phyloP scores from a whole-genome alignment of 1,140 invertebrate genomes.

The Conus betulinus region DNA sequence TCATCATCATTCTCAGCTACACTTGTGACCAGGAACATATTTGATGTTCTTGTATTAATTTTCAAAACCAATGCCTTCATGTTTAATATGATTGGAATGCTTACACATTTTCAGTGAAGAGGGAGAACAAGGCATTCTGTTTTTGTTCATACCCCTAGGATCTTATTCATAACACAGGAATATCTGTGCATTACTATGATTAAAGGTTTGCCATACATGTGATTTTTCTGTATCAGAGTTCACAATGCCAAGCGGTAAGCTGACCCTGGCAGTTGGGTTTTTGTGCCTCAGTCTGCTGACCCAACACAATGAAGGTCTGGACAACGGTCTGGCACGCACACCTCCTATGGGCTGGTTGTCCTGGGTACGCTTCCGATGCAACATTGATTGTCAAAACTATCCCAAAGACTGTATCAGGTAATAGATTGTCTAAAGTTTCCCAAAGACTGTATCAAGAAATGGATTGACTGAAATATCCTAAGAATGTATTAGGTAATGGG shows the following conservation, averaged over 20 bases:
- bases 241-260: no score
- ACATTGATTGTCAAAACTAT: slow-evolving; percentile 65
- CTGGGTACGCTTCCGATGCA: slow-evolving; percentile 72
- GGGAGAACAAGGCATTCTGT: no score
- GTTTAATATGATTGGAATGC: no score
- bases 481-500: neutral
- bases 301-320: slow-evolving; percentile 42
- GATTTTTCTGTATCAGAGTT: neutral
- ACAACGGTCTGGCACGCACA: slow-evolving; percentile 72
- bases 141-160: no score
- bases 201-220: neutral
- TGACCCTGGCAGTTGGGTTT: neutral
- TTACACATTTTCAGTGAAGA: no score
- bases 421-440: neutral
- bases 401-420: slow-evolving; percentile 73
- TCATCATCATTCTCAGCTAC: no score
- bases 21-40: no score
- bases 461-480: neutral
- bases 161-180: no score
- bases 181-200: no score
- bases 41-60: no score
- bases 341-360: slow-evolving; percentile 75
- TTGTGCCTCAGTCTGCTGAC: neutral
- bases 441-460: neutral
- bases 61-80: no score